These are phyloP conservation scores for Aphis gossypii DNA, from an alignment of 1,140 invertebrate genomes.

Conservation along the genomic window DNA sequence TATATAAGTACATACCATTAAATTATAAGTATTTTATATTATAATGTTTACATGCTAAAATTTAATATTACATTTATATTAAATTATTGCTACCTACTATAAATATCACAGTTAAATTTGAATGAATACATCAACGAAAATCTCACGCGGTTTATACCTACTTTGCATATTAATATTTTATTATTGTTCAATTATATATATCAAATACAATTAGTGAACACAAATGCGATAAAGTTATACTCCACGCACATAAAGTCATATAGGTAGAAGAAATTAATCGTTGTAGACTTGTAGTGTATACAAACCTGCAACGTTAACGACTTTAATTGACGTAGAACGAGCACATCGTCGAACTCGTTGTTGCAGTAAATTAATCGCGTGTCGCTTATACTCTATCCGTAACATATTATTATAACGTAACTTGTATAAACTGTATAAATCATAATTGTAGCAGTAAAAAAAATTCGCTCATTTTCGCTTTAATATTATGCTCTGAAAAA, in stretches of 20 bases:
- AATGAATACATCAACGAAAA: not conserved
- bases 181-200: too few species aligned
- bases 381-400: not conserved
- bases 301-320: not conserved
- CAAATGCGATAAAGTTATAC: not conserved
- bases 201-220: not conserved
- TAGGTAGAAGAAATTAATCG: not conserved
- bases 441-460: not conserved
- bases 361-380: constrained; percentile 15
- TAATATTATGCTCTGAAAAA: not conserved
- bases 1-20: too few species aligned
- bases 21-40: not conserved
- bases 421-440: not conserved
- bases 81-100: not conserved
- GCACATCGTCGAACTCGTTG: not conserved
- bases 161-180: too few species aligned
- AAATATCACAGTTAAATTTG: not conserved
- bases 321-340: not conserved
- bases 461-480: not conserved
- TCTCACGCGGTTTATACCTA: not conserved
- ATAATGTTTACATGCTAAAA: not conserved
- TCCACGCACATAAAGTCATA: not conserved
- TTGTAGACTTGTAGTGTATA: not conserved
- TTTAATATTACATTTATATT: not conserved
- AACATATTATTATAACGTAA: not conserved